phyloP scores from a whole-genome alignment of 2,113 vertebrate species.

The Erythrocercus mccallii region DNA sequence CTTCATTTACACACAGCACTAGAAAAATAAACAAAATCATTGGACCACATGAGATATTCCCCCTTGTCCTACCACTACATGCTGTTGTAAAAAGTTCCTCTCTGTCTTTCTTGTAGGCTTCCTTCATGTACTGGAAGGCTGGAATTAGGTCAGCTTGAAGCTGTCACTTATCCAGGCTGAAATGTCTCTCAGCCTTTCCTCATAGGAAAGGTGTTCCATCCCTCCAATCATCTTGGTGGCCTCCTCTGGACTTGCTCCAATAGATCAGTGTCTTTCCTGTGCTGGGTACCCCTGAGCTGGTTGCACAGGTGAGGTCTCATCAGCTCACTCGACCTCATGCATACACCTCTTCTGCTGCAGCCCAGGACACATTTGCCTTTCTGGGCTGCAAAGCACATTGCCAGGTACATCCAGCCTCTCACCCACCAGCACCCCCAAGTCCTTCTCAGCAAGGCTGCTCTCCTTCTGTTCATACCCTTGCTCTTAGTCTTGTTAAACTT shows the following conservation, averaged over 20 bases:
- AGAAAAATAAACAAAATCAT: not conserved
- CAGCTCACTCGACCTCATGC: fast-evolving
- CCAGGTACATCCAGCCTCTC: not conserved
- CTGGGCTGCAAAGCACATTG: not conserved
- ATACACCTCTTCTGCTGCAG: not conserved
- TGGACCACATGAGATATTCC: not conserved
- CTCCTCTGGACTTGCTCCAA: not conserved
- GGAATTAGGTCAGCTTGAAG: not conserved
- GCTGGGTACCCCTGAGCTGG: not conserved
- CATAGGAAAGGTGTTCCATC: not conserved
- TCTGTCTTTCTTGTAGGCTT: not conserved
- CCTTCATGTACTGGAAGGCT: not conserved
- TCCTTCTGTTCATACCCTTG: not conserved
- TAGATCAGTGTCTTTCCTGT: fast-evolving
- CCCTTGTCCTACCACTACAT: not conserved
- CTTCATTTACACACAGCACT: not conserved
- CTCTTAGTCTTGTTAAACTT: not conserved
- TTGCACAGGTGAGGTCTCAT: not conserved
- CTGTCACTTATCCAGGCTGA: not conserved
- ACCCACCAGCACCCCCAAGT: not conserved
- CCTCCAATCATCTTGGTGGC: not conserved
- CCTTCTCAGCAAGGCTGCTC: not conserved
- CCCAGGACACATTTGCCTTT: not conserved
- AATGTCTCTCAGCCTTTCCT: not conserved
- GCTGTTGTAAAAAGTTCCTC: not conserved